Base-by-base conservation (phyloP, 2,113 vertebrate species). In the Melanocharis versteri region DNA sequence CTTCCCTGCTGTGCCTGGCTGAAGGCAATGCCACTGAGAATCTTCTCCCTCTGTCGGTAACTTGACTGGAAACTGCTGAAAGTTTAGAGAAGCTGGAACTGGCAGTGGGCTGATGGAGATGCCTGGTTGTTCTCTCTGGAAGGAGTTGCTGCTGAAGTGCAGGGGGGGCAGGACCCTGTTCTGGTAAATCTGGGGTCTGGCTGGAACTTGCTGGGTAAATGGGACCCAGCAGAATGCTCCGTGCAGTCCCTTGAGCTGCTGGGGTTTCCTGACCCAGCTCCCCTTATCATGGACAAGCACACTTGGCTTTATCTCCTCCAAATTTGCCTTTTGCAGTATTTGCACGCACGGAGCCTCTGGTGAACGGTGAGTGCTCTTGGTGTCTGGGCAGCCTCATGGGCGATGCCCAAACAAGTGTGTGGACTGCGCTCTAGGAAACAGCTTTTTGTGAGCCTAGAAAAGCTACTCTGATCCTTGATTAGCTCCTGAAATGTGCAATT, bases 401-500 rank as follows among this genome's bases (percentile, higher is more conserved):
- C 83, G 42, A 53, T 90, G 80, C 37, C 79, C 72, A 42, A 65
- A 57, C 35, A 86, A 89, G 50, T 86, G 27, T 76, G 83, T 80
- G 80, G 66, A 13, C n/a, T 88, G 53, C 30, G n/a, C 45, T 47
- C 58, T 40, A 54, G 60, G 31, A 84, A 96, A 71, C 44, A 94
- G 62, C 66, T 83, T 28, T 40, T 37, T 39, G 19, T 91, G 62
- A 40, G 57, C n/a, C 77, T 94, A 26, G 72, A 57, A 90, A 78
- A 88, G 54, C 80, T 89, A 22, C 21, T 33, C 53, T 97, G 37
- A 69, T 93, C n/a, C 44, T 84, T 87, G n/a, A 54, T 39, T 44
- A 76, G 57, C 87, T 94, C 48, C 81, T 65, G 86, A 87, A 94
- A 77, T 58, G 56, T 58, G 91, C 26, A 57, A 31, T 96, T 95